A percentile compares a stretch with the other conserved stretches of the same genome.
Conservation (phyloP, 2,797 vertebrate genomes). For the Lepus townsendii region DNA sequence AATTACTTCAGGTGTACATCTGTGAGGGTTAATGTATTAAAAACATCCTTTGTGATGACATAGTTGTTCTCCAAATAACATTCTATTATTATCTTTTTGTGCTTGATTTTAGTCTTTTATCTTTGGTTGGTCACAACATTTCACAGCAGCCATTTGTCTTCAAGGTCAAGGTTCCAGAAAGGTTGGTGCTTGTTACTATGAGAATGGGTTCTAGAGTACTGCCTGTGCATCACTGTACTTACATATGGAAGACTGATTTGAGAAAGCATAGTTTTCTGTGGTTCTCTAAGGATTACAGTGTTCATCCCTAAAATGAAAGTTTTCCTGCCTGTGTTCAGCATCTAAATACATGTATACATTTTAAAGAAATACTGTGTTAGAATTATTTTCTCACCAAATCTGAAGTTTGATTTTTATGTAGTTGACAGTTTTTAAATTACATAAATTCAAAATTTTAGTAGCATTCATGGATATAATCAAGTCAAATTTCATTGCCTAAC, state of each 20-base stretch:
- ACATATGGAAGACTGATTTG: not conserved
- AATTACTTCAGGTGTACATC: not conserved
- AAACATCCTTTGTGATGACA: not conserved
- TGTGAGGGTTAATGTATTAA: not conserved
- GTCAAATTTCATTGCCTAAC: not conserved
- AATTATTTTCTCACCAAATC: conserved; percentile 14
- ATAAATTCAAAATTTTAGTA: conserved; percentile 34
- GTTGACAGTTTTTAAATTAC: not conserved
- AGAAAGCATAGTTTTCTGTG: not conserved
- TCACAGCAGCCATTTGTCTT: conserved; percentile 23
- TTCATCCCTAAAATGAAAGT: not conserved
- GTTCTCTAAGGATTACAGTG: not conserved
- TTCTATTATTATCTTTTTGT: not conserved
- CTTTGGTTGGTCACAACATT: conserved; percentile 27
- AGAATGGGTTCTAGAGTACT: not conserved
- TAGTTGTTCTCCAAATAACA: not conserved
- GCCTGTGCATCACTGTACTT: not conserved
- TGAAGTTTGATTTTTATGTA: conserved; percentile 3
- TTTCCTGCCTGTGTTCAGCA: not conserved
- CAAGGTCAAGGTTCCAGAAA: not conserved
- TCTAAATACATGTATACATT: conserved; percentile 30
- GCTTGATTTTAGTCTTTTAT: not conserved
- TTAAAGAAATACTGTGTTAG: not conserved
- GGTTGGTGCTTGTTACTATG: not conserved
- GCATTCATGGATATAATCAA: not conserved